Percentiles rank a stretch among this genome's conserved stretches.
Evolutionary conservation across 2,113 vertebrate genomes (phyloP).

Genomic region (Anthoscopus minutus): DNA sequence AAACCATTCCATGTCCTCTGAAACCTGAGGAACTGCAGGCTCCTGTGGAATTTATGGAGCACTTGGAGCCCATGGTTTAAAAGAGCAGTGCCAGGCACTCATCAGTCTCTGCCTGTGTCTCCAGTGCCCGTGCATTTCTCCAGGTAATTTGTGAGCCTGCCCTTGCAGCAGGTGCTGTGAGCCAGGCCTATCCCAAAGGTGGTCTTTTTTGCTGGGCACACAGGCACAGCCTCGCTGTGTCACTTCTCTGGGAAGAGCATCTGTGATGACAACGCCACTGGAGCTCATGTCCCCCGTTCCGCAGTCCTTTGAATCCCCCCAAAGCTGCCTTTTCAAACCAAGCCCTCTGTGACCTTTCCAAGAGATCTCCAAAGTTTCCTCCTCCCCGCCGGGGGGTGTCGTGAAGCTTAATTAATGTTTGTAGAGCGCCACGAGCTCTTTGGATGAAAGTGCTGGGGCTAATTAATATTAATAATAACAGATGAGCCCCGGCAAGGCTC

Average conservation of each 20-base stretch:
- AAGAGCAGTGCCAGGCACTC: not conserved
- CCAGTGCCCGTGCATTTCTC: not conserved
- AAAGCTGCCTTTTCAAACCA: not conserved
- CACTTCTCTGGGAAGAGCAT: not conserved
- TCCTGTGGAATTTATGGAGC: not conserved
- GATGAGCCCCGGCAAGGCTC: conserved; percentile 28
- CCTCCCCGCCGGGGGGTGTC: not conserved
- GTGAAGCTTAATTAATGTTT: conserved; percentile 46
- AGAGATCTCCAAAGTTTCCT: conserved; percentile 20
- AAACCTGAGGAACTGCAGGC: not conserved
- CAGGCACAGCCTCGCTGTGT: not conserved
- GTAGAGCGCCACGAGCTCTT: not conserved
- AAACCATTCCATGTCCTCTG: not conserved
- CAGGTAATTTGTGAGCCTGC: not conserved
- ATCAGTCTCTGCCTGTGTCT: not conserved
- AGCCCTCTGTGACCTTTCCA: conserved; percentile 43
- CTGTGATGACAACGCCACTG: not conserved
- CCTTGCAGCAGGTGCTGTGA: not conserved
- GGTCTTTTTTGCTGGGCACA: not conserved
- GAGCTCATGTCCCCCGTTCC: not conserved
- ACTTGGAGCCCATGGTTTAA: fast-evolving
- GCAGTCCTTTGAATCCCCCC: not conserved
- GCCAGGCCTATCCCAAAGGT: not conserved
- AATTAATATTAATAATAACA: conserved; percentile 50
- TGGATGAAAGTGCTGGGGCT: not conserved